Percentiles rank a stretch among this genome's conserved stretches.
Evolutionary conservation across 2,113 vertebrate genomes (phyloP).

Genomic region (Laticauda colubrina): DNA sequence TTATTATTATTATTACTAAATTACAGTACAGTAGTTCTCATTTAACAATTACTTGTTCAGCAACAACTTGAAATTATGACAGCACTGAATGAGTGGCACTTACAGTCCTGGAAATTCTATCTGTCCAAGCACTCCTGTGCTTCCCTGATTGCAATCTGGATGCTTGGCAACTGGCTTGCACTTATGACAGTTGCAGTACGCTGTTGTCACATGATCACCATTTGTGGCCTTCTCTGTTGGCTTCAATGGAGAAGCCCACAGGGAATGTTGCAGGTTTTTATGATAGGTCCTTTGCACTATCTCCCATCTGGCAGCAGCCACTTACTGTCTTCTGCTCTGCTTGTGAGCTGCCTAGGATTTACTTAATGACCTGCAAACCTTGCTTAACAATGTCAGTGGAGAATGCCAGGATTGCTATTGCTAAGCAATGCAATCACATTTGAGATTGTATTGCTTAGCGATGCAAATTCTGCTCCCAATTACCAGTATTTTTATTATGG

Average conservation of each 20-base stretch:
- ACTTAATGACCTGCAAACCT: background rate
- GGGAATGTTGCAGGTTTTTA: too few species aligned
- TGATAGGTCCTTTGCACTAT: background rate
- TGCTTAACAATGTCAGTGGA: background rate
- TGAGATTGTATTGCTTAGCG: background rate
- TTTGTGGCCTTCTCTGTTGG: background rate
- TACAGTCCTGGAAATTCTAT: background rate
- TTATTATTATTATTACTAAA: background rate
- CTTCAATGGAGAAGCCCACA: too few species aligned
- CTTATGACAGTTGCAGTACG: background rate
- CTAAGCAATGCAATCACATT: background rate
- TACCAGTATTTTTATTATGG: background rate
- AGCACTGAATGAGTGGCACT: background rate
- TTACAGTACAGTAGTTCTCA: background rate
- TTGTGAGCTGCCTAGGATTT: background rate
- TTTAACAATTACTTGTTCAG: background rate
- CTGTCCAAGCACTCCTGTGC: background rate
- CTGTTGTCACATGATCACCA: background rate
- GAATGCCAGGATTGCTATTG: background rate
- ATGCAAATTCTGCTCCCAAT: background rate
- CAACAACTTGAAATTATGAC: background rate
- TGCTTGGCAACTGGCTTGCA: background rate
- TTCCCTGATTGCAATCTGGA: background rate
- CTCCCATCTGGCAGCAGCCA: background rate
- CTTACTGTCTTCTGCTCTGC: background rate